These are phyloP conservation scores for Seriola aureovittata DNA, from an alignment of 2,113 vertebrate genomes.

Conservation along the genomic window DNA sequence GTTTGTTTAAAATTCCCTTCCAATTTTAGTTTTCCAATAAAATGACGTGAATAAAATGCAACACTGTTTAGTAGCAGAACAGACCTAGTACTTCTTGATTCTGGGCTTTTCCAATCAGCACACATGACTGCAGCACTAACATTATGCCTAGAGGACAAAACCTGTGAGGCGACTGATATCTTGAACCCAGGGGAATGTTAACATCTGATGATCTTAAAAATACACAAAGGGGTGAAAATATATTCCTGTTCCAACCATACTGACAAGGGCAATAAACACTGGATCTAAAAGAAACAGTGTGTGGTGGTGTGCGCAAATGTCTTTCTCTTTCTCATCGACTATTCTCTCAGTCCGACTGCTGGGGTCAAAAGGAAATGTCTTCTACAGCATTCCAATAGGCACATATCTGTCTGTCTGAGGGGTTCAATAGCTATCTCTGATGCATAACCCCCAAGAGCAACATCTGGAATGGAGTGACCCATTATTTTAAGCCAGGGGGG, in stretches of 20 bases:
- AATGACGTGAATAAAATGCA: neutral
- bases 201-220: conserved; percentile 1
- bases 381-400: conserved; percentile 55
- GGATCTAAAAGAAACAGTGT: neutral
- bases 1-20: neutral
- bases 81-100: neutral
- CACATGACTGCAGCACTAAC: neutral
- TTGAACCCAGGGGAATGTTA: neutral
- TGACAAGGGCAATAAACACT: neutral
- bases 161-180: neutral
- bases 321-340: neutral
- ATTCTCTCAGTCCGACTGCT: conserved; percentile 16
- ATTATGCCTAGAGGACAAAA: neutral
- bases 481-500: conserved; percentile 58
- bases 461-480: conserved; percentile 81
- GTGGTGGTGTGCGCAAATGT: neutral
- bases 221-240: neutral
- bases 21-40: neutral
- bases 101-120: neutral
- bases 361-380: conserved; percentile 53
- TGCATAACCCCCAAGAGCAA: conserved; percentile 56
- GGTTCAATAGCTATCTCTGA: conserved; percentile 33
- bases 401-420: conserved; percentile 39
- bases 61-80: neutral
- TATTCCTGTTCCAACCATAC: neutral